A percentile compares a stretch with the other conserved stretches of the same genome.
phyloP scores from a whole-genome alignment of 2,888 invertebrate genomes.

The Arctia plantaginis region DNA sequence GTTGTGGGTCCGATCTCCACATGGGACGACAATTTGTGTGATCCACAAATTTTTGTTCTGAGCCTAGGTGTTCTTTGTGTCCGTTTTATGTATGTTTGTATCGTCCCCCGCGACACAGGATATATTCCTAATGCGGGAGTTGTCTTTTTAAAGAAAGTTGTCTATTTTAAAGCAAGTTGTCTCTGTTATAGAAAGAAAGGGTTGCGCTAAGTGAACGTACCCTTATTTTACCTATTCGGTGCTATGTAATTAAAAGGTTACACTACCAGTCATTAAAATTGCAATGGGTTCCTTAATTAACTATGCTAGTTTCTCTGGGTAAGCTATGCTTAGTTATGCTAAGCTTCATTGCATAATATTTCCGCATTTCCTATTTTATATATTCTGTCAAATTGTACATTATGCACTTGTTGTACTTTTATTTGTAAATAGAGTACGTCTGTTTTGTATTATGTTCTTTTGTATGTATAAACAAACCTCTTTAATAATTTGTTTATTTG shows the following conservation, averaged over 20 bases:
- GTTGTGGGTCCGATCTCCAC: no score
- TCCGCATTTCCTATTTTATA: neutral
- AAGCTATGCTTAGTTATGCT: no score
- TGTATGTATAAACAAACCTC: neutral
- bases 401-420: no score
- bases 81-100: no score
- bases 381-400: neutral
- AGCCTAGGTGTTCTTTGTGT: no score
- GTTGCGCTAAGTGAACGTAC: neutral
- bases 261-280: conserved; percentile 33
- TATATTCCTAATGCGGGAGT: no score
- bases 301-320: neutral
- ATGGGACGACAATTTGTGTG: no score
- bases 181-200: no score
- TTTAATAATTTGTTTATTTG: neutral
- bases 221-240: neutral
- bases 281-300: conserved; percentile 20
- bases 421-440: neutral
- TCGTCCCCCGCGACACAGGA: no score
- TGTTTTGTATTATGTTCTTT: neutral
- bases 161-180: no score
- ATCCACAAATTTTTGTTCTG: no score
- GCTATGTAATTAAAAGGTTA: conserved; percentile 12
- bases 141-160: no score
- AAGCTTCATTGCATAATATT: neutral